Percentiles rank a stretch among this genome's conserved stretches.
Conservation (phyloP, 2,888 invertebrate species). For the Malacosoma neustria region DNA sequence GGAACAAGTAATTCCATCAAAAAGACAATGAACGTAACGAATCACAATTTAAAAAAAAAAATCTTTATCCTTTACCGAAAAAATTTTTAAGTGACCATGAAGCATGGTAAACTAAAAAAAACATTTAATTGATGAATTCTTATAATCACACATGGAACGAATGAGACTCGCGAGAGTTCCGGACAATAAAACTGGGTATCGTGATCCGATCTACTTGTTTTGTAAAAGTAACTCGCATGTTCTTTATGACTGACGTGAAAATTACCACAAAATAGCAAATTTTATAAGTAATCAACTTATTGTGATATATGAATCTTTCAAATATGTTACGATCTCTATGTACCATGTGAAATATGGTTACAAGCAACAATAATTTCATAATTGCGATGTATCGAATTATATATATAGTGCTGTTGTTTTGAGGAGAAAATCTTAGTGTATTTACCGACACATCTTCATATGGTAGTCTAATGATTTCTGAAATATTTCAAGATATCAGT, state of each 20-base stretch:
- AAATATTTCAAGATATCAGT: too few species aligned
- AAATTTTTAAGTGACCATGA: conserved; percentile 40
- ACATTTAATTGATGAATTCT: conserved; percentile 45
- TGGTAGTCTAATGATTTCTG: too few species aligned
- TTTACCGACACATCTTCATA: too few species aligned
- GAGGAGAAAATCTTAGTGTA: too few species aligned
- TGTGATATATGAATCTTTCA: not conserved
- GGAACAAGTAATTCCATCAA: not conserved
- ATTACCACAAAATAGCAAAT: conserved; percentile 4
- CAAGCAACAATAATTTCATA: too few species aligned
- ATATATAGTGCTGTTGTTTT: too few species aligned
- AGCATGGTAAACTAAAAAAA: conserved; percentile 42
- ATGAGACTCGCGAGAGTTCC: conserved; percentile 47
- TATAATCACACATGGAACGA: conserved; percentile 46
- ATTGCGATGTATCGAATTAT: too few species aligned
- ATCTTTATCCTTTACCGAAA: not conserved
- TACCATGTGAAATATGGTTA: too few species aligned
- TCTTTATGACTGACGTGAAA: conserved; percentile 22
- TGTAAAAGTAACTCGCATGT: conserved; percentile 33
- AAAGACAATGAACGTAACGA: conserved; percentile 16
- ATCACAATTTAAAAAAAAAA: not conserved
- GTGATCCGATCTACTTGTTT: conserved; percentile 51
- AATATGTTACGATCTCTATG: too few species aligned
- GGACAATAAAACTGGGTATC: conserved; percentile 37
- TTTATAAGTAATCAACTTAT: not conserved